Evolutionary conservation across 2,888 invertebrate species (phyloP), one percentile per base, ranked within the genome.

Genomic region (Morpho deidamia): DNA sequence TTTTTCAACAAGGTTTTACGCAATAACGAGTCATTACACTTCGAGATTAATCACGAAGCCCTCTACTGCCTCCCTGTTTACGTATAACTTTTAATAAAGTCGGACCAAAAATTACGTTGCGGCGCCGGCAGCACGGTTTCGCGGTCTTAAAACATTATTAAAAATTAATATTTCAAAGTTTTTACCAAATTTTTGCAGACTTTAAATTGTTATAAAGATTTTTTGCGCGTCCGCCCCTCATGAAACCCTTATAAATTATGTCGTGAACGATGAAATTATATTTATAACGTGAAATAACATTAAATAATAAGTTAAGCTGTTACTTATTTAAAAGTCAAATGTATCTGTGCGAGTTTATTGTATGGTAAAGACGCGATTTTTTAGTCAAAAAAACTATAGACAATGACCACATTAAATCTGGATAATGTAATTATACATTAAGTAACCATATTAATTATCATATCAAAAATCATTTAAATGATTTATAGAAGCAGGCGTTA

Each of bases 21-120:
- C 23, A 23, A 23, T 23, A 23, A 23, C 23, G 23, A 23, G 23
- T 23, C 23, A 23, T 23, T 23, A 23, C 23, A 23, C 23, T 23
- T 23, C 23, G 23, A 41, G 10, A 11, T 45, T 10, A 8, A 11
- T 34, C 32, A 8, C 5, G n/a, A 14, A 37, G 0, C 42, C 41
- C 49, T 11, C 33, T 10, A 34, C 35, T 49, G 34, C 49, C 11
- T n/a, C 49, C 12, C 49, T 49, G 41, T 35, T 12, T 35, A 41
- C 40, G 44, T 51, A 61, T 56, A 81, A 82, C 78, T 84, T 85
- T 82, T 81, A 78, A 81, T 83, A 81, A 82, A 83, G 74, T 78
- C 61, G 62, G 63, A 52, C 63, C 65, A 56, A 70, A 72, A 71
- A 70, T 73, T 60, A 66, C 63, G 63, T 64, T 60, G 61, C 53